Evolutionary conservation across 2,797 vertebrate genomes (phyloP).

Genomic region (Naso thynnoides): DNA sequence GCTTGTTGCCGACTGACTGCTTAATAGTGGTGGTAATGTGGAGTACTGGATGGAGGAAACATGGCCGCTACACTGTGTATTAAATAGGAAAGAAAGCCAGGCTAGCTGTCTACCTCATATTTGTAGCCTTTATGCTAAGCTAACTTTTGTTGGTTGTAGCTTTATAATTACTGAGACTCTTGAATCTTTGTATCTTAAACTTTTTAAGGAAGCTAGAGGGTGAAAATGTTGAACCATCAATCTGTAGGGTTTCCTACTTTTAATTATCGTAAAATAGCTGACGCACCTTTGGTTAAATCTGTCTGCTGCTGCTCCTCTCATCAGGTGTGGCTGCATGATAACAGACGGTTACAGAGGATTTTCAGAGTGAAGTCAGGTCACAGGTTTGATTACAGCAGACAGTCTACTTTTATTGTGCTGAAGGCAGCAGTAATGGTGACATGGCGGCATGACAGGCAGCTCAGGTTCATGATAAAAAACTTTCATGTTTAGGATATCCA

Average conservation of each 20-base stretch:
- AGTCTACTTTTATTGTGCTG: neutral
- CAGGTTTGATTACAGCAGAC: slow-evolving; percentile 22
- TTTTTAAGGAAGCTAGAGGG: too few relatives aligned
- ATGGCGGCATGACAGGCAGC: slow-evolving; percentile 7
- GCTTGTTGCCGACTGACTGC: too few relatives aligned
- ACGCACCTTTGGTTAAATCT: slow-evolving; percentile 18
- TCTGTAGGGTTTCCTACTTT: neutral
- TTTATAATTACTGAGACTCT: too few relatives aligned
- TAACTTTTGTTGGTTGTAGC: too few relatives aligned
- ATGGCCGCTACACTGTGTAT: too few relatives aligned
- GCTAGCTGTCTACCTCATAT: too few relatives aligned
- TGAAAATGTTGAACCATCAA: neutral
- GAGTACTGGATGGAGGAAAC: too few relatives aligned
- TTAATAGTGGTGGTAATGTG: too few relatives aligned
- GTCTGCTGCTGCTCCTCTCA: slow-evolving; percentile 13
- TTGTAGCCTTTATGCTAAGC: too few relatives aligned
- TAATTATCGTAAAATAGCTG: neutral
- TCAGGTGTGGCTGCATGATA: slow-evolving; percentile 10
- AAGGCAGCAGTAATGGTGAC: neutral
- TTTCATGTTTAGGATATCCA: neutral
- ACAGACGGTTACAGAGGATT: slow-evolving; percentile 28
- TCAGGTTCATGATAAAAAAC: slow-evolving; percentile 1
- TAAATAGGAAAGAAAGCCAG: too few relatives aligned
- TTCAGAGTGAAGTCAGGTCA: slow-evolving; percentile 30
- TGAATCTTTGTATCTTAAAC: too few relatives aligned